Percentiles rank a stretch among this genome's conserved stretches.
phyloP scores from a whole-genome alignment of 2,888 invertebrate genomes.

The Diploptera punctata region DNA sequence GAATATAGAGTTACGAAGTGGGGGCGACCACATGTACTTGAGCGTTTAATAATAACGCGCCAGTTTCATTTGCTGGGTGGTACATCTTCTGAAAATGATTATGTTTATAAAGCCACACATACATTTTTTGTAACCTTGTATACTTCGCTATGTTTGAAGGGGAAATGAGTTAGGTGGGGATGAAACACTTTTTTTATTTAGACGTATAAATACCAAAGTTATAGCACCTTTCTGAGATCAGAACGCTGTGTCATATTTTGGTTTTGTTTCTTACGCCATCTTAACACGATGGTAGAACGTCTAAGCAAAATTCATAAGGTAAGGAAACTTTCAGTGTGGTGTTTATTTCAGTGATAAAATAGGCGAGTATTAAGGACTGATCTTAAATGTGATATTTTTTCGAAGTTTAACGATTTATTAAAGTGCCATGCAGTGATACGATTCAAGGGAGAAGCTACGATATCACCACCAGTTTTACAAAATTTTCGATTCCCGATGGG shows the following conservation, averaged over 20 bases:
- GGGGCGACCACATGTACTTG: neutral
- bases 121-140: conserved; percentile 4
- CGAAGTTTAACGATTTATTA: neutral
- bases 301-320: neutral
- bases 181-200: neutral
- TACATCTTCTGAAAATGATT: neutral
- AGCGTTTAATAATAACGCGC: neutral
- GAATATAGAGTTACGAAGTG: too few species aligned
- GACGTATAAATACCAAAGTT: neutral
- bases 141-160: neutral
- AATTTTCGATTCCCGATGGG: neutral
- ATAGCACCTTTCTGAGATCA: neutral
- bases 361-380: neutral
- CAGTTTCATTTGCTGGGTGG: neutral
- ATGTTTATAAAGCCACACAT: neutral
- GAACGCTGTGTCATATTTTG: neutral
- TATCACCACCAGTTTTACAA: neutral
- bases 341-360: neutral
- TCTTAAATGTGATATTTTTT: neutral
- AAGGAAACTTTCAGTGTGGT: neutral
- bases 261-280: neutral
- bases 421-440: neutral
- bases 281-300: neutral
- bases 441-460: neutral
- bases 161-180: neutral